A percentile compares a stretch with the other conserved stretches of the same genome.
Conservation (phyloP, 1,140 invertebrate genomes). For the Streblospio benedicti region DNA sequence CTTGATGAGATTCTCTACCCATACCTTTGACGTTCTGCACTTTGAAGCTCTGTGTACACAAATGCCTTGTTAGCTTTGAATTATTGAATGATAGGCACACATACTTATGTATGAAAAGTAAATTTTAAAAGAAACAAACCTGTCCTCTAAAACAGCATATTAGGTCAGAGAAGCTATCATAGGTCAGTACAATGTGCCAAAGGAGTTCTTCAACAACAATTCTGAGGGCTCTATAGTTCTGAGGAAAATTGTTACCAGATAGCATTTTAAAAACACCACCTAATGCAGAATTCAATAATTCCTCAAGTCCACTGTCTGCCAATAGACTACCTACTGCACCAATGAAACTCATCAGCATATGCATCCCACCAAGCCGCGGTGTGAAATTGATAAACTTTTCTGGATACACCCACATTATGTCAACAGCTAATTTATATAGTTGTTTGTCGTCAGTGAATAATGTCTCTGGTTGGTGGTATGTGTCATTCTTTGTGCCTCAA, state of each 20-base stretch:
- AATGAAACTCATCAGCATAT: conserved; percentile 24
- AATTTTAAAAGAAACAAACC: too few relatives aligned
- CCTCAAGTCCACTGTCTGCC: background rate
- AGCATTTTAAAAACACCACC: conserved; percentile 13
- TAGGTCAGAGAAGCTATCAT: too few relatives aligned
- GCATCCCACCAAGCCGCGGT: conserved; percentile 23
- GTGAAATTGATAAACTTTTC: conserved; percentile 16
- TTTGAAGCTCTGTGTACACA: too few relatives aligned
- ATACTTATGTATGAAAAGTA: too few relatives aligned
- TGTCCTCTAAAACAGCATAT: too few relatives aligned
- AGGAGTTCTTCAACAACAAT: background rate
- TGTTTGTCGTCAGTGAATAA: conserved; percentile 1
- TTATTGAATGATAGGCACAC: too few relatives aligned
- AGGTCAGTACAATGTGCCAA: background rate
- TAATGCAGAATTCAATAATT: conserved; percentile 1
- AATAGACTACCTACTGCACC: conserved; percentile 21
- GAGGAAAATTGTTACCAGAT: conserved; percentile 6
- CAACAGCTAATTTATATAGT: background rate
- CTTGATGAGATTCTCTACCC: too few relatives aligned
- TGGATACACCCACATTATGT: conserved; percentile 13
- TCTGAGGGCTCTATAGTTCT: background rate
- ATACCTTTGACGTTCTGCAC: too few relatives aligned
- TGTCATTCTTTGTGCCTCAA: too few relatives aligned
- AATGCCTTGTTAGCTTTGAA: too few relatives aligned
- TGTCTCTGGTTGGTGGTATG: too few relatives aligned